These are phyloP conservation scores for Misgurnus anguillicaudatus DNA, from an alignment of 2,113 vertebrate species.

Conservation along the genomic window DNA sequence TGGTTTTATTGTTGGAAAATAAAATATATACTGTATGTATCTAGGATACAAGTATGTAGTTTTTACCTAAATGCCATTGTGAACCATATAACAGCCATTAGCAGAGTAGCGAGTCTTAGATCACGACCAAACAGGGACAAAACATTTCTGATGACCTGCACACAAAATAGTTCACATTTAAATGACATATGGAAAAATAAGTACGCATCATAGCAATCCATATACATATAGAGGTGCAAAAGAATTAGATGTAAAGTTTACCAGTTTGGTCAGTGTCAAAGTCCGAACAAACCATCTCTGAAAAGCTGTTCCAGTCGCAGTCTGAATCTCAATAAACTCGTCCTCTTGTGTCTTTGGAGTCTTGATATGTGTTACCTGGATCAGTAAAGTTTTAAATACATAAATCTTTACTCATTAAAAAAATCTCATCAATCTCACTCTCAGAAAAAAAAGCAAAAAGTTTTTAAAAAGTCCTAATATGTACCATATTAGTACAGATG, in stretches of 20 bases:
- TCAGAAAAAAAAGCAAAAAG: too few relatives aligned
- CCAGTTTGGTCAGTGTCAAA: constrained; percentile 85
- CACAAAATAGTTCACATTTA: not conserved
- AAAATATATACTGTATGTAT: too few relatives aligned
- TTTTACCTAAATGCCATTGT: constrained; percentile 93
- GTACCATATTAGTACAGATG: too few relatives aligned
- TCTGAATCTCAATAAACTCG: constrained; percentile 95
- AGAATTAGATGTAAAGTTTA: constrained; percentile 58
- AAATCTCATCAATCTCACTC: not conserved
- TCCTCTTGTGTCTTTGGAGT: constrained; percentile 89
- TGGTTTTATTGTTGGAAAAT: too few relatives aligned
- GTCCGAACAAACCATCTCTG: constrained; percentile 90
- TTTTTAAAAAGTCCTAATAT: too few relatives aligned
- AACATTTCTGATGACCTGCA: constrained; percentile 86
- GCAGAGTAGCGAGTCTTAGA: constrained; percentile 85
- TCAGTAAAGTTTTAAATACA: not conserved
- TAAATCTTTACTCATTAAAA: not conserved
- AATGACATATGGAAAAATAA: not conserved
- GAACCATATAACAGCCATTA: constrained; percentile 95
- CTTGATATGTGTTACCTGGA: constrained; percentile 92
- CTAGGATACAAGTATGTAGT: too few relatives aligned
- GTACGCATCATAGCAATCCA: too few relatives aligned
- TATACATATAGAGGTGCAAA: not conserved
- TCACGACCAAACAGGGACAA: constrained; percentile 84
- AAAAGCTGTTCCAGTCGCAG: constrained; percentile 87